Evolutionary conservation across 2,113 vertebrate species (phyloP).

Genomic region (Capricornis sumatraensis): DNA sequence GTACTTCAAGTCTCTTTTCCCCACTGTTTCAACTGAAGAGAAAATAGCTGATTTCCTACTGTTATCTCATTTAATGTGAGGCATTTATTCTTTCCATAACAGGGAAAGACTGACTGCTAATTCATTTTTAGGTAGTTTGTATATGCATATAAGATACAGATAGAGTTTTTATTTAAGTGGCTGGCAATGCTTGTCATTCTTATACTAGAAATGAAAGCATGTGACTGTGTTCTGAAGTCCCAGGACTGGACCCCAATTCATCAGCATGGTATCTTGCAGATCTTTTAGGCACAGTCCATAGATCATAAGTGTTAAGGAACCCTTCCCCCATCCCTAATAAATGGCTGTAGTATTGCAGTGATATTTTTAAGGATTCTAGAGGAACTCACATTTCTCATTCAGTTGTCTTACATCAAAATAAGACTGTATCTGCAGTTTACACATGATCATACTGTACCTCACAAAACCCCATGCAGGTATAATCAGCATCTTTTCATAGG

Average conservation of each 20-base stretch:
- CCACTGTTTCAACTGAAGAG: background rate
- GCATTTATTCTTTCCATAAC: background rate
- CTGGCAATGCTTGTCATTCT: background rate
- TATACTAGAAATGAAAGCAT: background rate
- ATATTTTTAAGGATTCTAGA: background rate
- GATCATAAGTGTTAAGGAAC: background rate
- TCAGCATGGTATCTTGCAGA: background rate
- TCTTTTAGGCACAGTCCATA: background rate
- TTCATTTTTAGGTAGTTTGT: background rate
- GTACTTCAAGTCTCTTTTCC: background rate
- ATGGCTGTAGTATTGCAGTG: background rate
- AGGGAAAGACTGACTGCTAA: background rate
- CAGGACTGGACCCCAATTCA: background rate
- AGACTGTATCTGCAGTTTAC: background rate
- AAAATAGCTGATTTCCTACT: constrained; percentile 24
- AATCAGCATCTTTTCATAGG: background rate
- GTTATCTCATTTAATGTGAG: constrained; percentile 6
- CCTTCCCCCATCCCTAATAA: background rate
- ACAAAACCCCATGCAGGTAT: background rate
- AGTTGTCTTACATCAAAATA: background rate
- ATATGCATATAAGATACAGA: background rate
- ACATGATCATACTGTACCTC: background rate
- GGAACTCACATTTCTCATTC: background rate
- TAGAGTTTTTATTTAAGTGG: background rate
- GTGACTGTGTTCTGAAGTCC: background rate